A percentile compares a stretch with the other conserved stretches of the same genome.
Evolutionary conservation across 2,888 invertebrate genomes (phyloP).

Genomic region (Lumbricus terrestris): DNA sequence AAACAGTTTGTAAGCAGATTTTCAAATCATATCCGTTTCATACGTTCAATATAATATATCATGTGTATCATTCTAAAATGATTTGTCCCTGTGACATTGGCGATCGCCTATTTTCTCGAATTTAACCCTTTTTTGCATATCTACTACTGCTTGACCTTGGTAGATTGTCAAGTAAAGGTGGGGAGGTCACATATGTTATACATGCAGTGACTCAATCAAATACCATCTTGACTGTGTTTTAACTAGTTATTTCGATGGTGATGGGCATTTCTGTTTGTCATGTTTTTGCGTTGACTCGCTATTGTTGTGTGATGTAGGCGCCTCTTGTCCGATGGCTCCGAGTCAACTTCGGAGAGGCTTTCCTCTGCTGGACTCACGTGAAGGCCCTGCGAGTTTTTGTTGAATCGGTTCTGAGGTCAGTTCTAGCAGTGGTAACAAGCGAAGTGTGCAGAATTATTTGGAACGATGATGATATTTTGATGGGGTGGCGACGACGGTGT

Average conservation of each 20-base stretch:
- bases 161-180: neutral
- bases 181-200: too few species aligned
- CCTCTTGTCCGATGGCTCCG: constrained; percentile 97
- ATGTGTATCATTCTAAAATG: neutral
- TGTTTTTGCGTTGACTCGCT: neutral
- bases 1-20: constrained; percentile 85
- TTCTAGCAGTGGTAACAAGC: neutral
- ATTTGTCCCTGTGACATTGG: neutral
- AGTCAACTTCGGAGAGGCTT: constrained; percentile 98
- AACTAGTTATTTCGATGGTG: neutral
- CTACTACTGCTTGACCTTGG: neutral
- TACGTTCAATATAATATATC: neutral
- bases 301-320: constrained; percentile 66
- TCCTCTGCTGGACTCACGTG: constrained; percentile 98
- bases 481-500: neutral
- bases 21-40: too few species aligned
- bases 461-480: neutral
- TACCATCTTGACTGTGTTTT: too few species aligned
- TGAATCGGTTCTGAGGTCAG: constrained; percentile 91
- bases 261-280: neutral
- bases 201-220: too few species aligned
- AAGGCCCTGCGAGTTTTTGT: constrained; percentile 97
- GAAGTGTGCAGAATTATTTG: neutral
- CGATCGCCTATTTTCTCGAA: neutral
- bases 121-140: neutral